Conservation (phyloP, 2,888 invertebrate species). For the Cephus pulcher region DNA sequence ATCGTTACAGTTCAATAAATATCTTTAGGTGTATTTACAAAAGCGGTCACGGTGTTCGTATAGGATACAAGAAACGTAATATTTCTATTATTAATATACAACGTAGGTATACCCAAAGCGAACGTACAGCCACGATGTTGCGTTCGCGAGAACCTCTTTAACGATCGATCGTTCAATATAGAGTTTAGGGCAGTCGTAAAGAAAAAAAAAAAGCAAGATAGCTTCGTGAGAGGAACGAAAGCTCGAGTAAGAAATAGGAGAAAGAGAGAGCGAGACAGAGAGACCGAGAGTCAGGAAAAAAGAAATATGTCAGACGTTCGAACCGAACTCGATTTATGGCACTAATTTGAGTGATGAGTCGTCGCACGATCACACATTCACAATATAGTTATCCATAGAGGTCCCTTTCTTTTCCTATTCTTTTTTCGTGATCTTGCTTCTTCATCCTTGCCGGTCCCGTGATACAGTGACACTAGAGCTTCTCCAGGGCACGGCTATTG, state of each 20-base stretch:
- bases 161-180: background rate
- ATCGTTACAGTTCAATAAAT: constrained; percentile 65
- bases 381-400: constrained; percentile 7
- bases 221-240: constrained; percentile 30
- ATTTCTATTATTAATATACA: background rate
- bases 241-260: no score
- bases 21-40: constrained; percentile 59
- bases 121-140: background rate
- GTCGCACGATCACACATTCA: constrained; percentile 34
- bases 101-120: background rate
- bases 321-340: constrained; percentile 25
- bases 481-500: constrained; percentile 90
- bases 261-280: no score
- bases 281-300: no score
- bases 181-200: background rate
- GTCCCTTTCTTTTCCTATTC: no score
- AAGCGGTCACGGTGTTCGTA: constrained; percentile 32
- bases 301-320: no score
- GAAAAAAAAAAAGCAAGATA: no score
- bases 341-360: constrained; percentile 27
- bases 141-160: no score
- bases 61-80: background rate
- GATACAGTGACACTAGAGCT: constrained; percentile 74
- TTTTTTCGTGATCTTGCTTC: no score
- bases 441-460: background rate